A percentile compares a stretch with the other conserved stretches of the same genome.
phyloP scores from a whole-genome alignment of 2,888 invertebrate genomes.

The Hedychridium roseum region DNA sequence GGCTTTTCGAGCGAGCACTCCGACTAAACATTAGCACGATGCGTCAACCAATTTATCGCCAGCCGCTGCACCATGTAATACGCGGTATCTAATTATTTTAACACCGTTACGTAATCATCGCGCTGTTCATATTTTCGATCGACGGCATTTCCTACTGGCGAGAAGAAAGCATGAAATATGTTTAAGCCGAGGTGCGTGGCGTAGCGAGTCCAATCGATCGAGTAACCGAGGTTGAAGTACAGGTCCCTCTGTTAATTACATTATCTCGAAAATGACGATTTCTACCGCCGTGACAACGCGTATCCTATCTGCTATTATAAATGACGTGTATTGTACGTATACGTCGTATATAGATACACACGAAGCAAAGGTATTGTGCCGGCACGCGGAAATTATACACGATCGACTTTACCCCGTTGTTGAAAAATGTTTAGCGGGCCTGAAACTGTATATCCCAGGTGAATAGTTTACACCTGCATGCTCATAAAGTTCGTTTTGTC shows the following conservation, averaged over 20 bases:
- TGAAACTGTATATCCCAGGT: too few relatives aligned
- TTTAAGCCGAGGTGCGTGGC: too few relatives aligned
- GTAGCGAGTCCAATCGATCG: too few relatives aligned
- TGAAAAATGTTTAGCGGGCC: too few relatives aligned
- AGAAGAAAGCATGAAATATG: background rate
- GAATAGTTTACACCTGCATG: too few relatives aligned
- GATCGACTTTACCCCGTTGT: background rate
- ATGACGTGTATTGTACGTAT: slow-evolving; percentile 1
- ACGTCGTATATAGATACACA: slow-evolving; percentile 5
- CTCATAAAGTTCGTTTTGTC: too few relatives aligned
- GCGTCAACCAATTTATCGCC: slow-evolving; percentile 30
- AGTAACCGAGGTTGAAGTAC: too few relatives aligned
- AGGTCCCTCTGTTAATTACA: too few relatives aligned
- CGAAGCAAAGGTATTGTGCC: slow-evolving; percentile 5
- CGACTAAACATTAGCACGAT: too few relatives aligned
- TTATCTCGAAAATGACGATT: too few relatives aligned
- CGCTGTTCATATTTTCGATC: slow-evolving; percentile 34
- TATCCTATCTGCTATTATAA: background rate
- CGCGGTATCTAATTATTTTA: slow-evolving; percentile 45
- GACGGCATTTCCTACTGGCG: background rate
- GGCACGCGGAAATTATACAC: slow-evolving; percentile 7
- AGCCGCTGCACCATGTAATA: slow-evolving; percentile 31
- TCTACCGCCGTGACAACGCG: background rate
- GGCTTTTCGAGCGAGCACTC: too few relatives aligned
- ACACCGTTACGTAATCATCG: slow-evolving; percentile 42